These are phyloP conservation scores for Plebejus anna DNA, from an alignment of 2,888 invertebrate genomes.

Conservation along the genomic window DNA sequence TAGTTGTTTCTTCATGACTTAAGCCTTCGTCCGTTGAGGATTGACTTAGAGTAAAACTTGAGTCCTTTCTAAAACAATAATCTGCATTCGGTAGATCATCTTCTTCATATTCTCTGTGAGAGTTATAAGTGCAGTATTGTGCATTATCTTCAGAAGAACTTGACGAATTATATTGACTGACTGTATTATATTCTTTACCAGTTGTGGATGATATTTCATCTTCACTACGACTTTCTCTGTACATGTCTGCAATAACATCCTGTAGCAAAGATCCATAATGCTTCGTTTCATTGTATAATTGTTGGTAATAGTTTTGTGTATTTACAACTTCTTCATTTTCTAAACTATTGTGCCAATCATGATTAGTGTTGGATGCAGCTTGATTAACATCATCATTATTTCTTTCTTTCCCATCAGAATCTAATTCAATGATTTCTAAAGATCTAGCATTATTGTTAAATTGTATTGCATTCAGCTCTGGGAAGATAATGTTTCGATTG, in stretches of 20 bases:
- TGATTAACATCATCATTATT: constrained; percentile 21
- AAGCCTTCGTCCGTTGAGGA: constrained; percentile 44
- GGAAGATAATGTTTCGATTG: constrained; percentile 38
- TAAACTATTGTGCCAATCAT: constrained; percentile 39
- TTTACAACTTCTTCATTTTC: constrained; percentile 45
- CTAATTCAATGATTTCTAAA: constrained; percentile 60
- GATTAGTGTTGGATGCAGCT: constrained; percentile 34
- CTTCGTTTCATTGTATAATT: not conserved
- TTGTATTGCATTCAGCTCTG: constrained; percentile 31
- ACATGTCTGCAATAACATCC: constrained; percentile 3
- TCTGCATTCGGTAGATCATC: not conserved
- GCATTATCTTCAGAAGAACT: constrained; percentile 45
- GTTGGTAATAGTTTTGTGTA: not conserved
- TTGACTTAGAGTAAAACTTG: not conserved
- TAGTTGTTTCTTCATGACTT: constrained; percentile 31
- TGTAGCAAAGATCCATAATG: not conserved
- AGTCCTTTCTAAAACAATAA: constrained; percentile 35
- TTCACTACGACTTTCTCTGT: not conserved
- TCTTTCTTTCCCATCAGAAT: constrained; percentile 40
- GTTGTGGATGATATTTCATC: not conserved
- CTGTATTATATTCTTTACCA: not conserved
- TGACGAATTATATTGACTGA: constrained; percentile 35
- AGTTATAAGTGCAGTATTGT: constrained; percentile 34
- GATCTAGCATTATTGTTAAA: constrained; percentile 36
- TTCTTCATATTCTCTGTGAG: constrained; percentile 36